phyloP scores from a whole-genome alignment of 1,140 invertebrate species.

The Brachionus manjavacas region DNA sequence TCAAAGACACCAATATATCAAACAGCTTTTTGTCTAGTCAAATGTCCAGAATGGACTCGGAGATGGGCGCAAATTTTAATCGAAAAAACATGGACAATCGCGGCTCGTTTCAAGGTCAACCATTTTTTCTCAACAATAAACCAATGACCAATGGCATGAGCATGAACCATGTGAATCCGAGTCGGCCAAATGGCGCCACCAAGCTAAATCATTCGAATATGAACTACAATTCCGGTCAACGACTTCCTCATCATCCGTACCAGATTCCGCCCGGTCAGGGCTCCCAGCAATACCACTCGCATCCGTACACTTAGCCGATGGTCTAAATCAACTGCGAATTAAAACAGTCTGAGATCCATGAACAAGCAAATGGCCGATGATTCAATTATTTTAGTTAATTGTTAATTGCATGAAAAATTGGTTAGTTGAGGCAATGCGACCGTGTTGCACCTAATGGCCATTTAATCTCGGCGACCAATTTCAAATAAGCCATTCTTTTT shows the following conservation, averaged over 20 bases:
- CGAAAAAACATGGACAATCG: background rate
- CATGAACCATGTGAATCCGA: background rate
- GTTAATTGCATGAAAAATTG: background rate
- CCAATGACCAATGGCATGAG: background rate
- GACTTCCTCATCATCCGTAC: background rate
- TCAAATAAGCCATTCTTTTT: background rate
- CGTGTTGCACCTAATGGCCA: background rate
- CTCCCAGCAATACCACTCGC: background rate
- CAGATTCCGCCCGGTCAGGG: background rate
- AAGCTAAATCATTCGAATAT: background rate
- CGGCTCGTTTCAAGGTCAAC: background rate
- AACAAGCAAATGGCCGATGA: background rate
- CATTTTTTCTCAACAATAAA: constrained; percentile 14
- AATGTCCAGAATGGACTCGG: background rate
- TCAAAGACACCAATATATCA: background rate
- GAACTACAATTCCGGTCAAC: background rate
- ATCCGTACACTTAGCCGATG: background rate
- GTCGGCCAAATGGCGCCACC: background rate
- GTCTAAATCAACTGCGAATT: background rate
- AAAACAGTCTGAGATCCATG: background rate
- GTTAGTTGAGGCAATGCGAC: background rate
- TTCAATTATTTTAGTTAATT: constrained; percentile 2
- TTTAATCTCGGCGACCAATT: background rate
- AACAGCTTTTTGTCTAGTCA: background rate
- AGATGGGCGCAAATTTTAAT: background rate